Evolutionary conservation across 2,113 vertebrate genomes (phyloP).

Genomic region (Protomyctophum bolini): DNA sequence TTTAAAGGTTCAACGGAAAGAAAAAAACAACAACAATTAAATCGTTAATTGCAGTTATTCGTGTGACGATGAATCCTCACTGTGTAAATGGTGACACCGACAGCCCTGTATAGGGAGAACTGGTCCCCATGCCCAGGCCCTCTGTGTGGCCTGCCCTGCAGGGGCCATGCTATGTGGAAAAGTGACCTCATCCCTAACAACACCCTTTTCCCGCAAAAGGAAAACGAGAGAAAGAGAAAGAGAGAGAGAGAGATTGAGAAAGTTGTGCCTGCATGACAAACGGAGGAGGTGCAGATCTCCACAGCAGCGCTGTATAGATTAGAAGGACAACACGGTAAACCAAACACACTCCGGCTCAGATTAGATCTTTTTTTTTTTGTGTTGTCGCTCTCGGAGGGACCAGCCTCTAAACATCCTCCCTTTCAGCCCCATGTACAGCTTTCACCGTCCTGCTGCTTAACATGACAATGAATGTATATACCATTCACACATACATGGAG

Average conservation of each 20-base stretch:
- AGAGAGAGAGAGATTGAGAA: constrained; percentile 4
- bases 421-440: constrained; percentile 27
- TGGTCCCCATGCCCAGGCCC: constrained; percentile 32
- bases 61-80: too few species aligned
- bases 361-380: not conserved
- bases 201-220: constrained; percentile 59
- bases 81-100: too few species aligned
- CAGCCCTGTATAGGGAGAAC: constrained; percentile 32
- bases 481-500: constrained; percentile 38
- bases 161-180: constrained; percentile 68
- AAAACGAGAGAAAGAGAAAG: constrained; percentile 38
- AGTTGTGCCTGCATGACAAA: not conserved
- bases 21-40: too few species aligned
- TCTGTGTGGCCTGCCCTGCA: not conserved
- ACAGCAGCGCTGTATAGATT: not conserved
- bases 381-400: not conserved
- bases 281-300: too few species aligned
- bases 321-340: constrained; percentile 11
- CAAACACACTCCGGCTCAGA: not conserved
- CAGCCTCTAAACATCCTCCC: constrained; percentile 35
- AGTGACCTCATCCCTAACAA: constrained; percentile 69
- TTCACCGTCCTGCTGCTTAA: constrained; percentile 46
- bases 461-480: constrained; percentile 38
- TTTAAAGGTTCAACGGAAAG: too few species aligned
- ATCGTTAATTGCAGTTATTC: too few species aligned